Base-by-base conservation (phyloP, 2,113 vertebrate species). In the Haemorhous mexicanus region DNA sequence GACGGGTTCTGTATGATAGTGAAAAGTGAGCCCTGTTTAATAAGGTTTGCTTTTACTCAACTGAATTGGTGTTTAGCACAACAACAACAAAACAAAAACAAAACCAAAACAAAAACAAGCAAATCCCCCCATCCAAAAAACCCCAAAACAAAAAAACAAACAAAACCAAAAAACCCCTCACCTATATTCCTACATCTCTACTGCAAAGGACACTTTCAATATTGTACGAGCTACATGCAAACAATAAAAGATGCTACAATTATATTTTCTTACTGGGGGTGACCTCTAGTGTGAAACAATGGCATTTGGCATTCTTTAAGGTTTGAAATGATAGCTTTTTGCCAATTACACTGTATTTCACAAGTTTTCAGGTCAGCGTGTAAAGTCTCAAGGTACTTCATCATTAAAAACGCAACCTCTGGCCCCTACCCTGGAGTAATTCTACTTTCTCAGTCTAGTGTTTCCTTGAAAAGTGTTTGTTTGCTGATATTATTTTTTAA, bases 271-370 rank as follows among this genome's bases (percentile, higher is more conserved):
- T 97, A 97, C 85, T 32, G 61, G 97, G 95, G 96, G 95, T 98
- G 98, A 98, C 98, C 96, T 98, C 97, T 98, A 98, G 96, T 98
- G 97, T 98, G 97, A 98, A 98, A 96, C 89, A 94, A 97, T 96
- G 96, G 97, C 97, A 98, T 98, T 97, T 95, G 98, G 94, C 52
- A 92, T 97, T 95, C 79, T 95, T 97, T 94, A 49, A 84, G 75
- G 87, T 94, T 96, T 97, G 76, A 97, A 97, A 94, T 96, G 89
- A 86, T 84, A 96, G 44, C n/a, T 90, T 91, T 97, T 97, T 96
- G 62, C 81, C 84, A 93, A 64, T 97, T 98, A 96, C 27, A 53
- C 22, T 67, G 55, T 27, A 64, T 85, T 96, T 96, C 28, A 35
- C 56, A 66, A 61, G 27, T 80, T 88, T 72, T 66, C 33, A 33